Conservation (phyloP, 2,113 vertebrate genomes). For the Rhinichthys klamathensis region DNA sequence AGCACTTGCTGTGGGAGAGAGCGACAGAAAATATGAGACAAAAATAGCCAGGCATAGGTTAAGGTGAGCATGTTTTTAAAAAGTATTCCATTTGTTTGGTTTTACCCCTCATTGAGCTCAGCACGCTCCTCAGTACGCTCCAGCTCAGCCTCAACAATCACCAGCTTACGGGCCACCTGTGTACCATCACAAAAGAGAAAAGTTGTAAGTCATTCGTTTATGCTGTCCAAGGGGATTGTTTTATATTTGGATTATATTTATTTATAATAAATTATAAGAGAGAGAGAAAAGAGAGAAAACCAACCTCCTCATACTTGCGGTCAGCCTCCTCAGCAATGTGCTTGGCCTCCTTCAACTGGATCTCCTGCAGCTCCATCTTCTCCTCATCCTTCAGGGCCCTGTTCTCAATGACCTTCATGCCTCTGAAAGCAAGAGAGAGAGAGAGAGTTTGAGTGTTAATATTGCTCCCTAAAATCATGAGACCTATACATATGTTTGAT, state of each 20-base stretch:
- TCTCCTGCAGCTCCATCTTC: slow-evolving; percentile 99
- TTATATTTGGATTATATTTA: background rate
- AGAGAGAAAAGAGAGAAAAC: slow-evolving; percentile 49
- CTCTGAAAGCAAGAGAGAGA: slow-evolving; percentile 74
- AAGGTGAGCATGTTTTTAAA: slow-evolving; percentile 72
- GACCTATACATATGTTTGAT: background rate
- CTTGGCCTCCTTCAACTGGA: slow-evolving; percentile 98
- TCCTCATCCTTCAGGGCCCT: slow-evolving; percentile 98
- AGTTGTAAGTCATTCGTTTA: background rate
- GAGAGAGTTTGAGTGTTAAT: slow-evolving; percentile 11
- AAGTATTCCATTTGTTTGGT: slow-evolving; percentile 54
- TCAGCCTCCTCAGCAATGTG: slow-evolving; percentile 99
- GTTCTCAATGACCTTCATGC: slow-evolving; percentile 99
- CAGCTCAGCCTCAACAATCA: slow-evolving; percentile 98
- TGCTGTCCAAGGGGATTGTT: background rate
- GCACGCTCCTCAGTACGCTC: slow-evolving; percentile 97
- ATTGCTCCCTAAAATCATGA: background rate
- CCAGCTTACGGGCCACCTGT: slow-evolving; percentile 97
- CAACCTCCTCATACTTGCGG: slow-evolving; percentile 98
- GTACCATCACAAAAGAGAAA: slow-evolving; percentile 17
- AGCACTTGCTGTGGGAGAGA: slow-evolving; percentile 88
- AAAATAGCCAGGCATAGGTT: background rate
- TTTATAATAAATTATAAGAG: background rate
- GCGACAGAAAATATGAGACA: background rate
- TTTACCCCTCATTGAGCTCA: slow-evolving; percentile 93